A percentile compares a stretch with the other conserved stretches of the same genome.
These are phyloP conservation scores for Chloroceryle aenea DNA, from an alignment of 2,113 vertebrate genomes.

Conservation along the genomic window DNA sequence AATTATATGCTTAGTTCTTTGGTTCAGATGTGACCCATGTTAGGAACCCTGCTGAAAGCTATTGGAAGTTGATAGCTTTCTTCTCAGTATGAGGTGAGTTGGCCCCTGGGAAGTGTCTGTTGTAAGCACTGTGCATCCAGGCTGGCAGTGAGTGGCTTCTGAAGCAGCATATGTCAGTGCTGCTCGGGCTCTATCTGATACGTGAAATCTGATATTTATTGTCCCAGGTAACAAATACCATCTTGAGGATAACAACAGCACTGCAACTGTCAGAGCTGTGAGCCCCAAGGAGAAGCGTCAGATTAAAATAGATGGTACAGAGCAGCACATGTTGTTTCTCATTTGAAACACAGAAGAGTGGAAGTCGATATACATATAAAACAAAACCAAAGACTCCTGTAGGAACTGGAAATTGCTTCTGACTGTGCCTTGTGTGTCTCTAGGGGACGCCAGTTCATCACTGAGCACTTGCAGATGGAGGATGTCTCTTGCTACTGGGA, in stretches of 20 bases:
- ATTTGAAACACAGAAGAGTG: not conserved
- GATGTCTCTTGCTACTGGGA: conserved; percentile 96
- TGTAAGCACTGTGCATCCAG: not conserved
- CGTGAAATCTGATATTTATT: conserved; percentile 28
- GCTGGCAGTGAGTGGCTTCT: not conserved
- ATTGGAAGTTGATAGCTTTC: not conserved
- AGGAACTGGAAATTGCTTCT: conserved; percentile 2
- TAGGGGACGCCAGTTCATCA: conserved; percentile 91
- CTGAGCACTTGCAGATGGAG: conserved; percentile 87
- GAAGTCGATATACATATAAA: not conserved
- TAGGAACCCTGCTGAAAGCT: not conserved
- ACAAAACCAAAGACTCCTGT: not conserved
- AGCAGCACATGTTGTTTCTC: not conserved
- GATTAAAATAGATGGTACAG: not conserved
- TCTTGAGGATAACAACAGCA: conserved; percentile 52
- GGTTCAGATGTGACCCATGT: not conserved
- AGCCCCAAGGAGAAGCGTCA: not conserved
- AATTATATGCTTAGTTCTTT: not conserved
- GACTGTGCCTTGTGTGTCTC: conserved; percentile 34
- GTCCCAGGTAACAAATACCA: conserved; percentile 49
- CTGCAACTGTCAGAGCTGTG: conserved; percentile 15
- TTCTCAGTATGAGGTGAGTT: not conserved
- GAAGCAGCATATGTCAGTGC: not conserved
- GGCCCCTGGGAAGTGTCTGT: not conserved
- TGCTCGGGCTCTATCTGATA: not conserved